Evolutionary conservation across 2,888 invertebrate genomes (phyloP).

Genomic region (Trimorus sp.): DNA sequence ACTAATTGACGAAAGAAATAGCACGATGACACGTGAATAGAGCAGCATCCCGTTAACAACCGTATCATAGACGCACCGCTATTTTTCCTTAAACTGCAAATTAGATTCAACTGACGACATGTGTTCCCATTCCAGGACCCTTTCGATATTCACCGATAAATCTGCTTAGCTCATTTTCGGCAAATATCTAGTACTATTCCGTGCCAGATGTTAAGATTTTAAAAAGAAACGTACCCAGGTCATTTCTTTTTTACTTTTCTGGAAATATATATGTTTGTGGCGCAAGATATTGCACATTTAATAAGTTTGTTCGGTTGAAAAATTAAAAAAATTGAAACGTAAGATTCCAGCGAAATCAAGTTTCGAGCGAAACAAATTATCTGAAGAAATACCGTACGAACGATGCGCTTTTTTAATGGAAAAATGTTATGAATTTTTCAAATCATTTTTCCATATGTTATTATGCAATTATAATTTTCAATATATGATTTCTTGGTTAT

Average conservation of each 20-base stretch:
- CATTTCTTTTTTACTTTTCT: constrained; percentile 15
- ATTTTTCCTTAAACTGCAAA: too few relatives aligned
- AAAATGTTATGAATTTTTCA: neutral
- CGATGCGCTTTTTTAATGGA: too few relatives aligned
- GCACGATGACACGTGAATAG: neutral
- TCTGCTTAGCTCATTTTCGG: constrained; percentile 62
- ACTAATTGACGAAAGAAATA: neutral
- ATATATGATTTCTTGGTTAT: neutral
- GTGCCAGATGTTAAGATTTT: constrained; percentile 50
- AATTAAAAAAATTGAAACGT: neutral
- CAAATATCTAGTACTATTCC: constrained; percentile 51
- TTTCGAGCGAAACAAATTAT: neutral
- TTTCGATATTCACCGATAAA: constrained; percentile 64
- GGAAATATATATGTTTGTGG: constrained; percentile 29
- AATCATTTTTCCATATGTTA: neutral
- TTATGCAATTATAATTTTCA: neutral
- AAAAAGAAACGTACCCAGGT: neutral
- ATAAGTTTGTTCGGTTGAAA: neutral
- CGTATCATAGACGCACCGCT: too few relatives aligned
- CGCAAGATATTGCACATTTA: too few relatives aligned
- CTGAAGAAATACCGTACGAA: too few relatives aligned
- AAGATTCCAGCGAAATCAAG: too few relatives aligned
- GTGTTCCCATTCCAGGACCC: constrained; percentile 36
- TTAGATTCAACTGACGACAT: neutral
- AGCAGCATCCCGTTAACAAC: too few relatives aligned